Evolutionary conservation across 2,797 vertebrate genomes (phyloP).

Genomic region (Macroramphosus scolopax): DNA sequence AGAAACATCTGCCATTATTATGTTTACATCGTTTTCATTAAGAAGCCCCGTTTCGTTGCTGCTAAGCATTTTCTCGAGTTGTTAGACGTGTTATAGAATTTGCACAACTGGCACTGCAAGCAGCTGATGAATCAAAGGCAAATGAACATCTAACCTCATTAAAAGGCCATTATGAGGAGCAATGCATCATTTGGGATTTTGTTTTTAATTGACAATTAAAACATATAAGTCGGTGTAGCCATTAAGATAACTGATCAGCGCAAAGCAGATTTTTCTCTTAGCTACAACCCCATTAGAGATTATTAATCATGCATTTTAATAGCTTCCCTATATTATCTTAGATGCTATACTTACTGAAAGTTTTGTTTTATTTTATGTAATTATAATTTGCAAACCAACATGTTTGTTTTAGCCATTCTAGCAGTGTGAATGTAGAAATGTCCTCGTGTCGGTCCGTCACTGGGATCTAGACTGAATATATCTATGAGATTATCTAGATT

Average conservation of each 20-base stretch:
- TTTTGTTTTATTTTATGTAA: slow-evolving; percentile 37
- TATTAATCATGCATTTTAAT: slow-evolving; percentile 67
- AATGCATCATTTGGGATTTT: slow-evolving; percentile 73
- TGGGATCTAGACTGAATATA: no score
- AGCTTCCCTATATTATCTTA: slow-evolving; percentile 39
- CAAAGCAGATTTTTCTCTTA: slow-evolving; percentile 60
- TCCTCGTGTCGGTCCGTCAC: no score
- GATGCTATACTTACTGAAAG: slow-evolving; percentile 33
- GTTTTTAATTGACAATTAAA: slow-evolving; percentile 78
- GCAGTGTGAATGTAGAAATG: not conserved
- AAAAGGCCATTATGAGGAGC: slow-evolving; percentile 74
- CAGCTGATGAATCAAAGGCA: slow-evolving; percentile 64
- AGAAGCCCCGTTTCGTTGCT: slow-evolving; percentile 43
- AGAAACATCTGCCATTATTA: no score
- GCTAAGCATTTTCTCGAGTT: slow-evolving; percentile 37
- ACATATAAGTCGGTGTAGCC: slow-evolving; percentile 73
- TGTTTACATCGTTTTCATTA: slow-evolving; percentile 36
- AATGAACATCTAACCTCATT: slow-evolving; percentile 72
- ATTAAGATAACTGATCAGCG: slow-evolving; percentile 76
- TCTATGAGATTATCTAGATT: no score
- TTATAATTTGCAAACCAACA: slow-evolving; percentile 28
- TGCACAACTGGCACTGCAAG: slow-evolving; percentile 46
- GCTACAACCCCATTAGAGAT: slow-evolving; percentile 58
- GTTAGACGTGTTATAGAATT: slow-evolving; percentile 44
- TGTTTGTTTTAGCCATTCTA: not conserved